These are phyloP conservation scores for Acleris holmiana DNA, from an alignment of 2,888 invertebrate species.

Conservation along the genomic window DNA sequence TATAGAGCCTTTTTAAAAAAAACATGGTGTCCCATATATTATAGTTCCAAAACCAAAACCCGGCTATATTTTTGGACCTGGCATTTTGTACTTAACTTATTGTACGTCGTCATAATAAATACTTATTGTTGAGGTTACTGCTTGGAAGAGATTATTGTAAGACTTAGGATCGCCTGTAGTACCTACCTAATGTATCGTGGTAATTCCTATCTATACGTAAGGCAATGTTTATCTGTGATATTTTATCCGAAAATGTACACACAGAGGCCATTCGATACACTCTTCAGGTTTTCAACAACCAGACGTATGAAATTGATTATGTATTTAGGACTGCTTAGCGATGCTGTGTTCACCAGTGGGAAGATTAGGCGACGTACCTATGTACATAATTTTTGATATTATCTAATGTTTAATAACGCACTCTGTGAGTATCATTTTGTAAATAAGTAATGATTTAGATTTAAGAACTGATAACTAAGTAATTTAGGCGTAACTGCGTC, in stretches of 20 bases:
- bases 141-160: slow-evolving; percentile 9
- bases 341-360: too few relatives aligned
- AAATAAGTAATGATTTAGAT: slow-evolving; percentile 9
- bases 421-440: slow-evolving; percentile 4
- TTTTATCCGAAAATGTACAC: slow-evolving; percentile 16
- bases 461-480: slow-evolving; percentile 9
- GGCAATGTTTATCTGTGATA: slow-evolving; percentile 33
- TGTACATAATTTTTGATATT: not conserved
- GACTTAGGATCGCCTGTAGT: not conserved
- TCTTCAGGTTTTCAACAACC: not conserved
- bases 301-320: too few relatives aligned
- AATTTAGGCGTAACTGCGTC: not conserved
- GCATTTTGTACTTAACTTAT: not conserved
- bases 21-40: not conserved
- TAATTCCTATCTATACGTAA: slow-evolving; percentile 10
- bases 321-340: too few relatives aligned
- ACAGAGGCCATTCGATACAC: not conserved
- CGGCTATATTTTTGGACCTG: not conserved
- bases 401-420: slow-evolving; percentile 10
- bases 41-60: not conserved
- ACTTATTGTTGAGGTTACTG: not conserved
- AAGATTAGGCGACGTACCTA: too few relatives aligned
- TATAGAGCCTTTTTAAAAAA: not conserved
- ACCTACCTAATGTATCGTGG: not conserved
- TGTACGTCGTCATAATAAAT: not conserved